phyloP scores from a whole-genome alignment of 2,113 vertebrate genomes.

The Atractosteus spatula region DNA sequence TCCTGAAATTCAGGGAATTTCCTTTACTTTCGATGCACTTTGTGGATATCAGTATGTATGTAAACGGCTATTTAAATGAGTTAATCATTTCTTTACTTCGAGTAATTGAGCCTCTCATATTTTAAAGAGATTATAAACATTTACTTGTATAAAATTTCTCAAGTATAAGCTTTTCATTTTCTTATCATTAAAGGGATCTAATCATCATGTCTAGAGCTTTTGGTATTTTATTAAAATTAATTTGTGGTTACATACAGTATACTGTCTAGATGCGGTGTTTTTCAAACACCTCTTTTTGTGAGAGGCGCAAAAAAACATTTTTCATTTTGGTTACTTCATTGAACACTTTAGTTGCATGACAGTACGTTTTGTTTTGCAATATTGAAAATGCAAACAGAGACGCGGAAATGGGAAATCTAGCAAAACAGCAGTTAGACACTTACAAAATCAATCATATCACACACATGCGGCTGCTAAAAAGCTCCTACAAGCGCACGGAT shows the following conservation, averaged over 20 bases:
- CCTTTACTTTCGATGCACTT: constrained; percentile 97
- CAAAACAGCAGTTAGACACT: constrained; percentile 14
- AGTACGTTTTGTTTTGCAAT: neutral
- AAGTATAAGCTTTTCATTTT: constrained; percentile 97
- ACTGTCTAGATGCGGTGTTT: too few relatives aligned
- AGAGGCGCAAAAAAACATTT: too few relatives aligned
- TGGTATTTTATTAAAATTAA: constrained; percentile 52
- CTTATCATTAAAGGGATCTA: constrained; percentile 97
- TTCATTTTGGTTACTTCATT: neutral
- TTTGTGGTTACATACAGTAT: neutral
- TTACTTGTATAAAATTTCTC: constrained; percentile 97
- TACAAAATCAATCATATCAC: constrained; percentile 35
- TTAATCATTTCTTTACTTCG: constrained; percentile 88
- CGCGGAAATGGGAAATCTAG: constrained; percentile 6
- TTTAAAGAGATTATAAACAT: constrained; percentile 96
- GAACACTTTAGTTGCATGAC: neutral
- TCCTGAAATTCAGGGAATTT: constrained; percentile 95
- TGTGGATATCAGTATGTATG: constrained; percentile 99
- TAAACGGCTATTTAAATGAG: constrained; percentile 96
- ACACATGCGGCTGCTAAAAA: constrained; percentile 16
- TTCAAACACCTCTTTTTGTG: too few relatives aligned
- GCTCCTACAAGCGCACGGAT: constrained; percentile 30
- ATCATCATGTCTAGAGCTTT: constrained; percentile 57
- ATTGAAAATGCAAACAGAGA: neutral
- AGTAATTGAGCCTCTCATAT: constrained; percentile 43